Evolutionary conservation across 2,797 vertebrate species (phyloP).

Genomic region (Xenopus petersii): DNA sequence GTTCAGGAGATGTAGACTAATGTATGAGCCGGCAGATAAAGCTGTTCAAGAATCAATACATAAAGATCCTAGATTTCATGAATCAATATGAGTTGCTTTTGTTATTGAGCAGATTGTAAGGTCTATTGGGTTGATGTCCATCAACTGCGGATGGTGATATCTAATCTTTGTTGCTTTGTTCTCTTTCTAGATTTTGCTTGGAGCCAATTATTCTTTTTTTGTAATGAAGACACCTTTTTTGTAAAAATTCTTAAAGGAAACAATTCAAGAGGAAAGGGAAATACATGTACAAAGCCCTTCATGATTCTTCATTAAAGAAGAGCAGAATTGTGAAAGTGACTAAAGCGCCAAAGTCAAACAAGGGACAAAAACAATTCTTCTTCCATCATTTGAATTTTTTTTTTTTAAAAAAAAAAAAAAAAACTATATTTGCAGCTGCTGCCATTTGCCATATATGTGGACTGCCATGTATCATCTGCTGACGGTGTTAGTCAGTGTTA

Average conservation of each 20-base stretch:
- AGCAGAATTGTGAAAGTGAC: constrained; percentile 17
- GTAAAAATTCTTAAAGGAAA: constrained; percentile 38
- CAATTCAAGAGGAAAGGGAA: constrained; percentile 9
- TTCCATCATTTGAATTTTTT: not conserved
- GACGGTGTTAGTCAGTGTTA: constrained; percentile 47
- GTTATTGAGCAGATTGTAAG: too few species aligned
- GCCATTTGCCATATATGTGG: constrained; percentile 5
- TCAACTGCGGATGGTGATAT: not conserved
- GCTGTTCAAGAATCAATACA: too few species aligned
- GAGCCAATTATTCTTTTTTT: constrained; percentile 30
- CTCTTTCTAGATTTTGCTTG: constrained; percentile 34
- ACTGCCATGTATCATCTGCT: constrained; percentile 50
- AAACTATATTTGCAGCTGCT: constrained; percentile 27
- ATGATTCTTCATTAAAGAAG: not conserved
- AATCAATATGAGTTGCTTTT: too few species aligned
- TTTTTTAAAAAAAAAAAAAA: not conserved
- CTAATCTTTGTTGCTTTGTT: constrained; percentile 2
- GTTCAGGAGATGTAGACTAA: too few species aligned
- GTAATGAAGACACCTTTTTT: constrained; percentile 41
- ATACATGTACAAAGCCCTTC: constrained; percentile 13
- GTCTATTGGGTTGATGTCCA: too few species aligned
- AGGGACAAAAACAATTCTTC: constrained; percentile 40
- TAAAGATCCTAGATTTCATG: too few species aligned
- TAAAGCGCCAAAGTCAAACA: constrained; percentile 36
- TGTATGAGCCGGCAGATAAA: too few species aligned